Conservation (phyloP, 2,888 invertebrate genomes). For the Drosophila ezoana region DNA sequence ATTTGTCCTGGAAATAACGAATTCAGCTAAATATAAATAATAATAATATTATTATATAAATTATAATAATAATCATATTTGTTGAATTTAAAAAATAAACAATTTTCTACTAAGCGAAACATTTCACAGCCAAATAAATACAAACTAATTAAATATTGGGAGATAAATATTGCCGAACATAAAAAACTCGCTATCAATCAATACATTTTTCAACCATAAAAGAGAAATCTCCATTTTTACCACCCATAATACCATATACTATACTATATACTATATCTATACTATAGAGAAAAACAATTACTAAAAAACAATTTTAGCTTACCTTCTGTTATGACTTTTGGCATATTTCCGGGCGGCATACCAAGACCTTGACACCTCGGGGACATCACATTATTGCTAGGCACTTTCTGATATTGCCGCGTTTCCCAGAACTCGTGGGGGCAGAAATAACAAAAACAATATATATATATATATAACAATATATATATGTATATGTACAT, state of each 20-base stretch:
- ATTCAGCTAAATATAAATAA: too few species aligned
- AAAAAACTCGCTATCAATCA: neutral
- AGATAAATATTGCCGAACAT: too few species aligned
- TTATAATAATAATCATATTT: too few species aligned
- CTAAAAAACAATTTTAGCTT: neutral
- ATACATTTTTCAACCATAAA: neutral
- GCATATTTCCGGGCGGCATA: slow-evolving; percentile 35
- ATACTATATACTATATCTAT: neutral
- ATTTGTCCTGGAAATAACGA: too few species aligned
- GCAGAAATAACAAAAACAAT: neutral
- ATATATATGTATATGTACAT: too few species aligned
- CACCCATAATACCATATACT: neutral
- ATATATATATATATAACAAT: too few species aligned
- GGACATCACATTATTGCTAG: slow-evolving; percentile 8
- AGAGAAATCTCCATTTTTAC: neutral
- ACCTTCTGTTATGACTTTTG: slow-evolving; percentile 2
- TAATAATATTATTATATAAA: neutral
- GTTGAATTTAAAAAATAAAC: neutral
- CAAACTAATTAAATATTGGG: too few species aligned
- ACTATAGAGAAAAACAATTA: neutral
- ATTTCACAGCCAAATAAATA: too few species aligned
- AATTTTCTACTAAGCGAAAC: too few species aligned
- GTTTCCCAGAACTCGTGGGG: slow-evolving; percentile 31
- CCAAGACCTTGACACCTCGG: slow-evolving; percentile 24
- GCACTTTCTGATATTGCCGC: slow-evolving; percentile 11